Evolutionary conservation across 2,113 vertebrate genomes (phyloP).

Genomic region (Parotia lawesii): DNA sequence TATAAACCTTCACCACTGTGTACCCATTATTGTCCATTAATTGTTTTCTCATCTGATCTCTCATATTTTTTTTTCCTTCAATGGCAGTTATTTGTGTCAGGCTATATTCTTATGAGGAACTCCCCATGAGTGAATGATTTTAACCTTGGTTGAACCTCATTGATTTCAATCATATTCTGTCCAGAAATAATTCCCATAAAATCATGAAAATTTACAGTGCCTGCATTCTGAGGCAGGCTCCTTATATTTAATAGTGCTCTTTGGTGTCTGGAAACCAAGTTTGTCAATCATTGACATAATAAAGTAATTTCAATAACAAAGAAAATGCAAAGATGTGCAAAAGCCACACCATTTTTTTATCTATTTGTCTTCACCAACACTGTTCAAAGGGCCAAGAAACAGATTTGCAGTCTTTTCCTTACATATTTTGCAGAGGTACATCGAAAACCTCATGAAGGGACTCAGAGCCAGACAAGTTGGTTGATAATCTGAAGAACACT

Average conservation of each 20-base stretch:
- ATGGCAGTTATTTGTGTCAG: not conserved
- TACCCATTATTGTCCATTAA: not conserved
- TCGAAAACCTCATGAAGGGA: not conserved
- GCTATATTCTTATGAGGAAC: not conserved
- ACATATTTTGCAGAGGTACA: fast-evolving
- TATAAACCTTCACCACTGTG: not conserved
- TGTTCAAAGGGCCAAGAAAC: not conserved
- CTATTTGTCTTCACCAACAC: not conserved
- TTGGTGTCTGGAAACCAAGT: not conserved
- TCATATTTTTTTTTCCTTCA: not conserved
- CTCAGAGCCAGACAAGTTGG: fast-evolving
- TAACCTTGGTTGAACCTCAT: not conserved
- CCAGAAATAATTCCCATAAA: not conserved
- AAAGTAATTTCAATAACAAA: not conserved
- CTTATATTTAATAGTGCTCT: not conserved
- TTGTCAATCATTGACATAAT: not conserved
- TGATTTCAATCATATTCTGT: not conserved
- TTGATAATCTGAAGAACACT: not conserved
- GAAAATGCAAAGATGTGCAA: not conserved
- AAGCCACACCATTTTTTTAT: not conserved
- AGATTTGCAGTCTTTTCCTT: not conserved
- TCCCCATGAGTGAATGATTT: not conserved
- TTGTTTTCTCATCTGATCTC: not conserved
- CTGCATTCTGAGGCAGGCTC: not conserved
- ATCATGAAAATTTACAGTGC: not conserved